A percentile compares a stretch with the other conserved stretches of the same genome.
Conservation (phyloP, 2,113 vertebrate species). For the Rissa tridactyla region DNA sequence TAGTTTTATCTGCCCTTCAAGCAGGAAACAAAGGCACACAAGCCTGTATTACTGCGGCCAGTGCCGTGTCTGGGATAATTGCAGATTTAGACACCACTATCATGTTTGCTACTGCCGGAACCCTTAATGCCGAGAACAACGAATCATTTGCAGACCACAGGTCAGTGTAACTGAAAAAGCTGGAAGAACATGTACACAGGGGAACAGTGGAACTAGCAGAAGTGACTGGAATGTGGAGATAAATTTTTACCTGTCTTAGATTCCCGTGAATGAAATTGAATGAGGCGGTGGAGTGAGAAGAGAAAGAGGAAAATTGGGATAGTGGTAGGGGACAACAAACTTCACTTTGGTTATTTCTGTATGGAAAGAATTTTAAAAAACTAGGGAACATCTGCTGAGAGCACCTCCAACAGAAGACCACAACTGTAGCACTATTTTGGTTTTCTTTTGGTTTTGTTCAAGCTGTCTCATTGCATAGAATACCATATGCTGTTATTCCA, state of each 20-base stretch:
- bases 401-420: neutral
- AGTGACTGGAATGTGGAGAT: neutral
- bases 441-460: neutral
- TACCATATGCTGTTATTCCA: neutral
- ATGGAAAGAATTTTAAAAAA: neutral
- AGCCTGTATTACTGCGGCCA: slow-evolving; percentile 95
- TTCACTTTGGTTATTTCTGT: neutral
- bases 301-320: neutral
- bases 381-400: neutral
- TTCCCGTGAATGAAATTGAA: neutral
- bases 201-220: neutral
- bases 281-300: neutral
- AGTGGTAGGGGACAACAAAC: neutral
- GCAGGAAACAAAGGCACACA: slow-evolving; percentile 98
- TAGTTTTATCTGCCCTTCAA: slow-evolving; percentile 95
- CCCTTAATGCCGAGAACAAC: slow-evolving; percentile 91
- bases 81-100: slow-evolving; percentile 98
- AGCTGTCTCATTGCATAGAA: neutral
- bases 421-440: neutral
- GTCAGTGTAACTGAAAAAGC: slow-evolving; percentile 57
- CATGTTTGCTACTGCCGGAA: slow-evolving; percentile 98
- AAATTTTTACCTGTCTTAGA: neutral
- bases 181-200: fast-evolving
- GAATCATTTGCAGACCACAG: slow-evolving; percentile 98
- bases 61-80: slow-evolving; percentile 95